Conservation (phyloP, 2,888 invertebrate species). For the Hirtodrosophila histrioides region DNA sequence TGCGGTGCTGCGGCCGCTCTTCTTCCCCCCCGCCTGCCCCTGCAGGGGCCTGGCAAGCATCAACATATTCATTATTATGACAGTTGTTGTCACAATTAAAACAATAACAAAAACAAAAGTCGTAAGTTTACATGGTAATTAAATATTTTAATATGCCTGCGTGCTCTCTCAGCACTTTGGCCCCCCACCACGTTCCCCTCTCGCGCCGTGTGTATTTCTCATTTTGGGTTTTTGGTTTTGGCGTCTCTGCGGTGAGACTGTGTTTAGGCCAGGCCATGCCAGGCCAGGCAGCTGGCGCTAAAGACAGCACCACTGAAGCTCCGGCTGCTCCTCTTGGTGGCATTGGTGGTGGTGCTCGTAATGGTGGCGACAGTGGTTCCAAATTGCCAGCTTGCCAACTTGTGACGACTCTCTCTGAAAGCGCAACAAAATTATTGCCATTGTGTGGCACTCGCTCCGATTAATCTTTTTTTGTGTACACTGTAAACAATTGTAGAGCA, state of each 20-base stretch:
- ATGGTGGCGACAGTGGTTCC: conserved; percentile 60
- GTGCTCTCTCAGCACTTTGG: not conserved
- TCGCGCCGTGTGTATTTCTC: conserved; percentile 38
- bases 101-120: conserved; percentile 79
- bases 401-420: conserved; percentile 34
- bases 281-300: conserved; percentile 44
- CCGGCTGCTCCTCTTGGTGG: conserved; percentile 12
- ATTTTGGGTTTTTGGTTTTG: conserved; percentile 54
- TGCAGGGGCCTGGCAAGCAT: conserved; percentile 55
- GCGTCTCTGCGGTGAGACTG: conserved; percentile 49
- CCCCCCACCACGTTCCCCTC: not conserved
- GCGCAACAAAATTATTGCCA: conserved; percentile 52
- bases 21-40: not conserved
- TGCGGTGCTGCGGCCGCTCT: conserved; percentile 9
- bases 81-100: conserved; percentile 81
- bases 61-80: conserved; percentile 81
- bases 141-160: conserved; percentile 81
- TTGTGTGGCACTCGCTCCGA: conserved; percentile 46
- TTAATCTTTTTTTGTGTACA: conserved; percentile 37
- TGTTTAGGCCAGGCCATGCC: conserved; percentile 39
- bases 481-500: conserved; percentile 34
- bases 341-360: conserved; percentile 43
- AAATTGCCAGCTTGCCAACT: conserved; percentile 68
- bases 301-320: conserved; percentile 17
- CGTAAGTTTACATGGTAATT: conserved; percentile 82